Conservation (phyloP, 2,797 vertebrate genomes). For the Cyclura pinguis region DNA sequence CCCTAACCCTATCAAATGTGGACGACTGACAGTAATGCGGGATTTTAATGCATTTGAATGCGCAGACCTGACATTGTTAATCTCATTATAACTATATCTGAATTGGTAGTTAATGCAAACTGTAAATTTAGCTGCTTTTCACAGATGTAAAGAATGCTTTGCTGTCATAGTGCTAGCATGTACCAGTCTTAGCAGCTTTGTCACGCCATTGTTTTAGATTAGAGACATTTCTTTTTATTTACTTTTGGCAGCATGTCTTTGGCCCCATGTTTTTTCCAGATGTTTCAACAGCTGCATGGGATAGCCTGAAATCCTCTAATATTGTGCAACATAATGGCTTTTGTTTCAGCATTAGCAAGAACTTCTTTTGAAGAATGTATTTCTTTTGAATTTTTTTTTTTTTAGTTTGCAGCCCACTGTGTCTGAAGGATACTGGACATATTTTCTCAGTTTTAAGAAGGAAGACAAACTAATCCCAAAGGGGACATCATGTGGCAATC, state of each 20-base stretch:
- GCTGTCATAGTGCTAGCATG: conserved; percentile 30
- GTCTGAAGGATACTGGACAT: background rate
- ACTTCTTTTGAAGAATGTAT: background rate
- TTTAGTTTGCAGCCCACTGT: conserved; percentile 13
- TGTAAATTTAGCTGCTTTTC: conserved; percentile 57
- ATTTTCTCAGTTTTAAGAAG: background rate
- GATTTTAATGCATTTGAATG: conserved; percentile 52
- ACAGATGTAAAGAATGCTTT: conserved; percentile 55
- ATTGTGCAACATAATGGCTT: conserved; percentile 37
- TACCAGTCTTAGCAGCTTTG: conserved; percentile 17
- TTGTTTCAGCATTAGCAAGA: background rate
- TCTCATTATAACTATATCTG: conserved; percentile 44
- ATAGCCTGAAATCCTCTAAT: conserved; percentile 6
- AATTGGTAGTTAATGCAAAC: conserved; percentile 38
- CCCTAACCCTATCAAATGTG: too few species aligned
- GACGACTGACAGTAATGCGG: background rate
- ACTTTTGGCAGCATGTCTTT: conserved; percentile 25
- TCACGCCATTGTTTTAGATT: conserved; percentile 45
- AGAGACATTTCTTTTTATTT: conserved; percentile 14
- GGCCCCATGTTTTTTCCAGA: conserved; percentile 26
- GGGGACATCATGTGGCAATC: background rate
- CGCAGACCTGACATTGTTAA: conserved; percentile 32
- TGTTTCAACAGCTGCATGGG: conserved; percentile 16
- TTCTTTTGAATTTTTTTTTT: background rate
- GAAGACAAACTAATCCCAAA: background rate